Percentiles rank a stretch among this genome's conserved stretches.
phyloP scores from a whole-genome alignment of 2,797 vertebrate genomes.

The Sebastes reedi region DNA sequence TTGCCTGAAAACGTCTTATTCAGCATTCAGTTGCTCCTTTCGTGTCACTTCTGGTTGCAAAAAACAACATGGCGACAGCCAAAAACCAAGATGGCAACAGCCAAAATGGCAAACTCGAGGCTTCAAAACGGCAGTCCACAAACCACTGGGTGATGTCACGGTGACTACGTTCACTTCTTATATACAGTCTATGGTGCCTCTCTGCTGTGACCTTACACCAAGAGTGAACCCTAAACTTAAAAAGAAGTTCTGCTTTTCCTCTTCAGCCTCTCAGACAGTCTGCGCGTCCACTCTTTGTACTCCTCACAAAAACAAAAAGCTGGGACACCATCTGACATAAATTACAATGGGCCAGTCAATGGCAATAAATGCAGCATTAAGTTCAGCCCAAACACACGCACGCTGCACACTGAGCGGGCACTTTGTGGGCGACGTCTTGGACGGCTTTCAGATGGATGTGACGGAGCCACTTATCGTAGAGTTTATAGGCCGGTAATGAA shows the following conservation, averaged over 20 bases:
- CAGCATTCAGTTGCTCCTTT: no score
- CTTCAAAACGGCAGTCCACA: no score
- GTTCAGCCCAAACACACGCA: constrained; percentile 12
- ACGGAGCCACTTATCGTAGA: constrained; percentile 48
- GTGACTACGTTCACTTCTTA: background rate
- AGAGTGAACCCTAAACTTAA: background rate
- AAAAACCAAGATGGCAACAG: no score
- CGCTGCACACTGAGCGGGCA: constrained; percentile 1
- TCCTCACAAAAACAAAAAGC: constrained; percentile 7
- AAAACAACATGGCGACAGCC: background rate
- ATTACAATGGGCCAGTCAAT: constrained; percentile 34
- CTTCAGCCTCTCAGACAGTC: background rate
- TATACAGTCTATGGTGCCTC: background rate
- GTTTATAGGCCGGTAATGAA: constrained; percentile 48
- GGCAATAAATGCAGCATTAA: constrained; percentile 42
- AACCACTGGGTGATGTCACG: no score
- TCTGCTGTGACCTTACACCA: background rate
- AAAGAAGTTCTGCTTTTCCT: background rate
- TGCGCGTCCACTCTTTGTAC: background rate
- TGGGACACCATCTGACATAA: constrained; percentile 37
- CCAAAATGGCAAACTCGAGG: no score
- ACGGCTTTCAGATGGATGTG: constrained; percentile 40
- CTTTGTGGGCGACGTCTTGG: constrained; percentile 37
- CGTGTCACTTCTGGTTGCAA: background rate
- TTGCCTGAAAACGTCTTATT: no score